Conservation (phyloP, 2,888 invertebrate genomes). For the Podabrus alpinus region DNA sequence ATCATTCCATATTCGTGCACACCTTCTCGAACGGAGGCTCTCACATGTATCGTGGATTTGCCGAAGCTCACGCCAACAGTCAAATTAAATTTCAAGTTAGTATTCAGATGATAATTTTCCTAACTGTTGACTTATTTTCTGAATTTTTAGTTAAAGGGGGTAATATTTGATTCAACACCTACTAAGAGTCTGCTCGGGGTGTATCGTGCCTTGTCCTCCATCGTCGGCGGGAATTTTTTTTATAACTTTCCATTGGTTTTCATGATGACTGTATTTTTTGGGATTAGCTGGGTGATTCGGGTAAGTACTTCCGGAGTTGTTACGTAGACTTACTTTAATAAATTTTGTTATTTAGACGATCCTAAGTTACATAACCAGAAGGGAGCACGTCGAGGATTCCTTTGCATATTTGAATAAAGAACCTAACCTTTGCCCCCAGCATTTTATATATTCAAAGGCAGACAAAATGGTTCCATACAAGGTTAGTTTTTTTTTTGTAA, state of each 20-base stretch:
- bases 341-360: slow-evolving; percentile 43
- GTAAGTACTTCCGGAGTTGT: slow-evolving; percentile 48
- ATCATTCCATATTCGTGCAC: slow-evolving; percentile 74
- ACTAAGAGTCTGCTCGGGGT: slow-evolving; percentile 64
- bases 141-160: slow-evolving; percentile 60
- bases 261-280: slow-evolving; percentile 61
- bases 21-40: slow-evolving; percentile 79
- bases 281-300: slow-evolving; percentile 65
- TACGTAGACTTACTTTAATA: not conserved
- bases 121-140: not conserved
- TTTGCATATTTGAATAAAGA: slow-evolving; percentile 64
- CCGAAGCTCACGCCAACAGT: slow-evolving; percentile 54
- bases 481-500: slow-evolving; percentile 44
- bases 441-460: slow-evolving; percentile 73
- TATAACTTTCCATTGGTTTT: slow-evolving; percentile 63
- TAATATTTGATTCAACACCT: slow-evolving; percentile 75
- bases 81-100: not conserved
- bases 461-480: slow-evolving; percentile 69
- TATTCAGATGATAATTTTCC: not conserved
- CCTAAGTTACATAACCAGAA: not conserved
- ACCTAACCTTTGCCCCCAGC: slow-evolving; percentile 66
- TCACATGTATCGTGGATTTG: slow-evolving; percentile 71
- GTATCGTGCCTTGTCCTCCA: slow-evolving; percentile 65
- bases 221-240: slow-evolving; percentile 62
- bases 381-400: slow-evolving; percentile 53